Base-by-base conservation (phyloP, 37 sponge, comb jelly and placozoan species). In the Bolinopsis microptera region DNA sequence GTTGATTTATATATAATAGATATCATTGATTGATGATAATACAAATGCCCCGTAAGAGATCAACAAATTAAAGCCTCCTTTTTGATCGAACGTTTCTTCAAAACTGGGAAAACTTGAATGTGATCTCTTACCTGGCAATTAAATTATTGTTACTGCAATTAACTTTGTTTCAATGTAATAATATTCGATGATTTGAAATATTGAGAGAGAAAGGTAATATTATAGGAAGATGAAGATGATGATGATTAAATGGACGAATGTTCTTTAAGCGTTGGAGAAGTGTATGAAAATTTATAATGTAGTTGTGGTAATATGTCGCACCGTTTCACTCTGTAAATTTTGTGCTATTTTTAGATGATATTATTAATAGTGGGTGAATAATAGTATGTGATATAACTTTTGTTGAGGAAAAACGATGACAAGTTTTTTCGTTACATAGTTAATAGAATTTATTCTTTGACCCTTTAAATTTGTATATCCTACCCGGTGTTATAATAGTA, bases 141-240 rank as follows among this genome's bases (percentile, higher is more conserved):
- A 70, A 70, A 70, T 70, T 70, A 70, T 70, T 70, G 74, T 70
- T 70, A 70, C 74, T 70, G 74, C 74, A 70, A 70, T 70, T 70
- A 70, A 70, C 74, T 70, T 70, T 70, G 74, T 70, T 70, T 70
- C 74, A 28, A 70, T 70, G 61, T 48, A 48, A 48, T 48, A 13
- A 48, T 48, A 48, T 48, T 48, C 61, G 61, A 48, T 48, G 61
- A 48, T 48, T 48, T 48, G 61, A 48, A 48, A 48, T 48, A 48
- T 48, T 48, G 61, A 48, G 61, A 48, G 61, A 48, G 61, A 48
- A n/a, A n/a, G n/a, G 61, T 13, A 48, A 18, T 48, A 48, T 48
- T 48, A 18, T 48, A 48, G 61, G 61, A 48, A 18, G 9, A 48
- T 48, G 61, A 48, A 18, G 61, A 48, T 48, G 61, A 48, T 48